phyloP scores from a whole-genome alignment of 2,888 invertebrate species.

The Heliconius charithonia region DNA sequence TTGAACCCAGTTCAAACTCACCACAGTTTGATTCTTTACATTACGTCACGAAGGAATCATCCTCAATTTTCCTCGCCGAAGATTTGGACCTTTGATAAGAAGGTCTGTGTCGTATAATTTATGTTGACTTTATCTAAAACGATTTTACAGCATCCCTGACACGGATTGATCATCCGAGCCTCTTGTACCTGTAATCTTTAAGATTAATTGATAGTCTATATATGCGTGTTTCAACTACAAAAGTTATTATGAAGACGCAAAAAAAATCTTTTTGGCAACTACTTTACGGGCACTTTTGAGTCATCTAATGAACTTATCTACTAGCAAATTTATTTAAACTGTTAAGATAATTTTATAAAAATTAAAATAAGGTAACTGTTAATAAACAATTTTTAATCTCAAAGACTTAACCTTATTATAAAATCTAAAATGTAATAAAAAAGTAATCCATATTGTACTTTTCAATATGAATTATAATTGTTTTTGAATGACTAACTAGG shows the following conservation, averaged over 20 bases:
- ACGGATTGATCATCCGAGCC: neutral
- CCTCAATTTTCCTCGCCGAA: neutral
- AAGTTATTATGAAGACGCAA: neutral
- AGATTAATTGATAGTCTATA: neutral
- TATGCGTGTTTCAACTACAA: neutral
- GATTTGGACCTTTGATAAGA: neutral
- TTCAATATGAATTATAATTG: no score
- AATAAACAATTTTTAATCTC: no score
- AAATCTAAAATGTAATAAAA: no score
- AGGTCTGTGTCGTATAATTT: neutral
- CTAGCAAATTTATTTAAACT: no score
- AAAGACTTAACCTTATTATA: no score
- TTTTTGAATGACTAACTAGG: neutral
- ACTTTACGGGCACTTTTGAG: no score
- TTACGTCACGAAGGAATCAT: neutral
- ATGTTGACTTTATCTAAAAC: neutral
- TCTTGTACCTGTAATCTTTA: neutral
- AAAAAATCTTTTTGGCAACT: no score
- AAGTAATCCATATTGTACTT: neutral
- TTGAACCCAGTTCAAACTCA: neutral
- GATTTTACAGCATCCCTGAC: constrained; percentile 6
- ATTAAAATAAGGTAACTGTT: no score
- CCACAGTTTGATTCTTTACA: neutral
- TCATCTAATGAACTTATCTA: no score
- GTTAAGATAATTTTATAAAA: no score